These are phyloP conservation scores for Ornithoptera priamus DNA, from an alignment of 2,888 invertebrate genomes.

Conservation along the genomic window DNA sequence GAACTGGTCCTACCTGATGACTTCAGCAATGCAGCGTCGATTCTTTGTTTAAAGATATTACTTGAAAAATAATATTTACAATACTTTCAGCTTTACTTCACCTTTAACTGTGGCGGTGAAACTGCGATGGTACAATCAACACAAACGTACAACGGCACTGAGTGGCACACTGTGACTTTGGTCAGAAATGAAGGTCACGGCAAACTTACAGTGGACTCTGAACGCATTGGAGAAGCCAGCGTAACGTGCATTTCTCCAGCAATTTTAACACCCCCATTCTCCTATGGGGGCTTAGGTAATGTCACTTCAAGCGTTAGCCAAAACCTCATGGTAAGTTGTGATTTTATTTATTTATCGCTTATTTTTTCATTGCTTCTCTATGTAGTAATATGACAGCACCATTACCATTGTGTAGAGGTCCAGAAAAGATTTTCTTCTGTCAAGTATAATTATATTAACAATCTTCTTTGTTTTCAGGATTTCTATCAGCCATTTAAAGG, in stretches of 20 bases:
- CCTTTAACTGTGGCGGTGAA: slow-evolving; percentile 86
- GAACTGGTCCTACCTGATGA: no score
- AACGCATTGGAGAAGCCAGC: slow-evolving; percentile 72
- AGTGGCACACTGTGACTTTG: slow-evolving; percentile 89
- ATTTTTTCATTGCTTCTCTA: no score
- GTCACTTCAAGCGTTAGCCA: slow-evolving; percentile 54
- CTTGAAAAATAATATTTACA: neutral
- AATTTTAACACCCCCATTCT: slow-evolving; percentile 85
- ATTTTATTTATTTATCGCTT: neutral
- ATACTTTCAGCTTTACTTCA: slow-evolving; percentile 81
- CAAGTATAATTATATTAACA: neutral
- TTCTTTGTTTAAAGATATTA: neutral
- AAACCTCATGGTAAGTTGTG: slow-evolving; percentile 50
- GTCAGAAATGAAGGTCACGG: slow-evolving; percentile 82
- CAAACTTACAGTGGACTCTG: slow-evolving; percentile 83
- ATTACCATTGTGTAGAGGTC: no score
- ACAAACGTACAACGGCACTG: slow-evolving; percentile 83
- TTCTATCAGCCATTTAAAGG: slow-evolving; percentile 88
- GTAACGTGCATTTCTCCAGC: slow-evolving; percentile 72
- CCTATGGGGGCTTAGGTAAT: slow-evolving; percentile 87
- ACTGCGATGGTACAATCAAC: slow-evolving; percentile 80
- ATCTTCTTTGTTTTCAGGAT: slow-evolving; percentile 60
- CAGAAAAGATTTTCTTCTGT: no score
- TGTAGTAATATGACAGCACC: no score
- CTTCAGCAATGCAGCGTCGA: no score